Percentiles rank a stretch among this genome's conserved stretches.
phyloP scores from a whole-genome alignment of 2,888 invertebrate species.

The Erebia ligea region DNA sequence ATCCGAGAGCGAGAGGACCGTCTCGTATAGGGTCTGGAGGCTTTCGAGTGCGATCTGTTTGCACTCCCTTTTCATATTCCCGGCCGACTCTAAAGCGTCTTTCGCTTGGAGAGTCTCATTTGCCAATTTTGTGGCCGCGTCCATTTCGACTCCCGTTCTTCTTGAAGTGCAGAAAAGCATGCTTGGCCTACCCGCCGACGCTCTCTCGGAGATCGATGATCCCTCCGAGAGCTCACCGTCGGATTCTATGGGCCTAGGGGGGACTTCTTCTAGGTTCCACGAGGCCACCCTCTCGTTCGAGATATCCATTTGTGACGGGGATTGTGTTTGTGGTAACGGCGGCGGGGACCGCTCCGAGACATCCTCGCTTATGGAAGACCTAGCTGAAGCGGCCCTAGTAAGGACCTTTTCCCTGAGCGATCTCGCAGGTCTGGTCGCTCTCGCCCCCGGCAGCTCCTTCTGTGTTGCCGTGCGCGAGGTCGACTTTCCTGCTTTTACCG shows the following conservation, averaged over 20 bases:
- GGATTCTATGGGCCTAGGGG: not conserved
- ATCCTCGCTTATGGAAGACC: not conserved
- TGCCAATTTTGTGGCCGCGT: too few relatives aligned
- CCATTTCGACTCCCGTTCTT: too few relatives aligned
- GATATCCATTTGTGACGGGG: not conserved
- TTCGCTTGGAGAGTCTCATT: too few relatives aligned
- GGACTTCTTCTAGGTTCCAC: not conserved
- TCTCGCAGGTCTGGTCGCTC: not conserved
- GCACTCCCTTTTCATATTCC: too few relatives aligned
- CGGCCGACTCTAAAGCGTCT: too few relatives aligned
- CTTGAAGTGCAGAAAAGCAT: too few relatives aligned
- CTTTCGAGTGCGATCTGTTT: too few relatives aligned
- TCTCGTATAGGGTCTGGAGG: not conserved
- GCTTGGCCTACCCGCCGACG: too few relatives aligned
- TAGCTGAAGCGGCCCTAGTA: not conserved
- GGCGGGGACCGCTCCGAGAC: not conserved
- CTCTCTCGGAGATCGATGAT: not conserved
- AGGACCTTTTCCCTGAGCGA: not conserved
- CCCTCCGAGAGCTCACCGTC: not conserved
- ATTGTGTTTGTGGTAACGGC: not conserved
- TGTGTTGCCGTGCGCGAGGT: too few relatives aligned
- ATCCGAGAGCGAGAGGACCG: constrained; percentile 13
- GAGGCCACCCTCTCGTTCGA: not conserved
- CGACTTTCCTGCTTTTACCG: too few relatives aligned
- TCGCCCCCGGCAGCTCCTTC: too few relatives aligned